Conservation (phyloP, 1,140 invertebrate species). For the Drosophila jambulina region DNA sequence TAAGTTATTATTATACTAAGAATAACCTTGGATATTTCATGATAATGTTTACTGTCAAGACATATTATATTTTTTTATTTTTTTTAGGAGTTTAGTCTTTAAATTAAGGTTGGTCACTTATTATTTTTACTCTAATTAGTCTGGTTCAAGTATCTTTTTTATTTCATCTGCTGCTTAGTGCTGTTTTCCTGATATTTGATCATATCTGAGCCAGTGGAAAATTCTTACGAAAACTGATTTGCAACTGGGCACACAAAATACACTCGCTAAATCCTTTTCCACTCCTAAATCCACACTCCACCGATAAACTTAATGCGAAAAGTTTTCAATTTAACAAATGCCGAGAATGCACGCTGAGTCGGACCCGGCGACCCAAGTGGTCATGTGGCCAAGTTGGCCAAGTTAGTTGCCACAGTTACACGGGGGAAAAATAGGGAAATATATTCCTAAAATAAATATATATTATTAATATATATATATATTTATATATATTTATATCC, state of each 20-base stretch:
- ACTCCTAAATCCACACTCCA: not conserved
- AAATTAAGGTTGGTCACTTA: too few relatives aligned
- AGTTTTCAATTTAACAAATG: conserved; percentile 78
- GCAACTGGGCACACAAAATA: conserved; percentile 65
- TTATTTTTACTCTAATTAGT: too few relatives aligned
- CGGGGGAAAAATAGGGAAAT: not conserved
- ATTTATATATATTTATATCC: too few relatives aligned
- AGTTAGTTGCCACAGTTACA: conserved; percentile 4
- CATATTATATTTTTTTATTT: too few relatives aligned
- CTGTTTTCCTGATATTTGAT: conserved; percentile 59
- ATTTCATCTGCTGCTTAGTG: conserved; percentile 27
- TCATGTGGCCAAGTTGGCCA: conserved; percentile 41
- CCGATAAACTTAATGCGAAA: conserved; percentile 74
- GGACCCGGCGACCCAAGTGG: conserved; percentile 51
- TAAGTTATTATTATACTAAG: not conserved
- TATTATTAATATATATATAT: too few relatives aligned
- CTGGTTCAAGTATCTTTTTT: not conserved
- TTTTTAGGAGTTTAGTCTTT: too few relatives aligned
- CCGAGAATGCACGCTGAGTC: conserved; percentile 73
- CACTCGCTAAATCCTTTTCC: conserved; percentile 17
- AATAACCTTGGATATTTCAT: not conserved
- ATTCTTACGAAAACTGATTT: conserved; percentile 73
- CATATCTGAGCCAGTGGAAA: conserved; percentile 43
- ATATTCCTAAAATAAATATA: too few relatives aligned
- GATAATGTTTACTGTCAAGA: too few relatives aligned